Evolutionary conservation across 2,888 invertebrate species (phyloP), one percentile per base, ranked within the genome.

Genomic region (Fabriciana adippe): DNA sequence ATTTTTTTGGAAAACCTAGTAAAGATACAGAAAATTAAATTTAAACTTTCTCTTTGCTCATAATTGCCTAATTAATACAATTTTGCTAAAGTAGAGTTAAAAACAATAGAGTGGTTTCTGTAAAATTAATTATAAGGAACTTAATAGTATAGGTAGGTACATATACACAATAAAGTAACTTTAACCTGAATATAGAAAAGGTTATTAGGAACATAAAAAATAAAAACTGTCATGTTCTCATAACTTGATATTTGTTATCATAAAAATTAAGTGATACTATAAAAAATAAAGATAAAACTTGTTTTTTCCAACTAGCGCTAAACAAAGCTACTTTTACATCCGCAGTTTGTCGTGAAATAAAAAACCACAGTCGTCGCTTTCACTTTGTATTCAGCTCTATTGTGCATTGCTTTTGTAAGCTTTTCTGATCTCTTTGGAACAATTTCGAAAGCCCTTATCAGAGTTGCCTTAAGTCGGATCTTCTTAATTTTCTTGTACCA

Each of bases 401-500:
- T 64, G 59, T 57, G 57, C 50, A 62, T 64, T 65, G 51, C 59
- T 59, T 54, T 54, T 53, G 59, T 45, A 53, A 26, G 47, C 45
- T 53, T 59, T 59, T 65, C 31, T 61, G 31, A 50, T 64, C 31
- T 65, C 57, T 59, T 59, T 47, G 6, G 21, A 59, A 59, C 15
- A 61, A 61, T 61, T 61, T 53, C 61, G 41, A 51, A 61, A 61
- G 61, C 61, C 51, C 61, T 61, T 18, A 18, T 61, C 60, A 53
- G 18, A 53, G 51, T 35, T 50, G 41, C 13, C 61, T 35, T 61
- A 41, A 51, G 61, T 35, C 18, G 35, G 15, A 41, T 41, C 51
- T 61, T 53, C 53, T 61, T 61, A 5, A 51, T 14, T 53, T 53
- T 61, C 41, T 51, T 8, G 18, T 51, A 13, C n/a, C 35, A 61